Conservation (phyloP, 2,797 vertebrate species). For the Acanthiza pusilla region DNA sequence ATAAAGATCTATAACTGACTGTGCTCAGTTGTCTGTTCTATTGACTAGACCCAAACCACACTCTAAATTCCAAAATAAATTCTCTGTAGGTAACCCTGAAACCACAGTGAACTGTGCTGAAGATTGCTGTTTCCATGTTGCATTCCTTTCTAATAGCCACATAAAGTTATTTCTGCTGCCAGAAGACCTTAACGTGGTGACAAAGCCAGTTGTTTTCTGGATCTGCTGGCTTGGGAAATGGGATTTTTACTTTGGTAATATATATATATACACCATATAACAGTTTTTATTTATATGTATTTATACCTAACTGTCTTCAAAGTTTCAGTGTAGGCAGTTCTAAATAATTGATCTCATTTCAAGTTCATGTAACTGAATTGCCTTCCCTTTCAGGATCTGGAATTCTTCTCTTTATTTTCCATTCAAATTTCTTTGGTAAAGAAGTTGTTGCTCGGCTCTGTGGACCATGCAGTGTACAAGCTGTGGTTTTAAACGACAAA, state of each 20-base stretch:
- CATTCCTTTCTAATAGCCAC: neutral
- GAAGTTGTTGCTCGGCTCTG: slow-evolving; percentile 90
- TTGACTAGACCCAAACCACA: neutral
- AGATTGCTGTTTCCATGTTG: neutral
- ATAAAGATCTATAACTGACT: neutral
- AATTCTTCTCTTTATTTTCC: slow-evolving; percentile 93
- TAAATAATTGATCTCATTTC: neutral
- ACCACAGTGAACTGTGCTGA: neutral
- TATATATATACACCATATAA: rapidly evolving
- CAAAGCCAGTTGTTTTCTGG: neutral
- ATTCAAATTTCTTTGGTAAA: slow-evolving; percentile 85
- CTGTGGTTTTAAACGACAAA: slow-evolving; percentile 96
- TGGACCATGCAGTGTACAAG: slow-evolving; percentile 94
- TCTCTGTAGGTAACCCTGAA: neutral
- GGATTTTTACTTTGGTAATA: neutral
- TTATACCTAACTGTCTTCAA: neutral
- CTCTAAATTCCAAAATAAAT: neutral
- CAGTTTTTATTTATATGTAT: neutral
- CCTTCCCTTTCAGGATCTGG: slow-evolving; percentile 81
- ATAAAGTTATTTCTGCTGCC: neutral
- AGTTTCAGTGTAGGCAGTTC: neutral
- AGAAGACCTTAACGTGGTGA: neutral
- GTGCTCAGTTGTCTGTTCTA: neutral
- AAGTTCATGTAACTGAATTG: neutral
- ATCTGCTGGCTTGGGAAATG: neutral